Evolutionary conservation across 2,888 invertebrate species (phyloP).

Genomic region (Drepanosiphum platanoidis): DNA sequence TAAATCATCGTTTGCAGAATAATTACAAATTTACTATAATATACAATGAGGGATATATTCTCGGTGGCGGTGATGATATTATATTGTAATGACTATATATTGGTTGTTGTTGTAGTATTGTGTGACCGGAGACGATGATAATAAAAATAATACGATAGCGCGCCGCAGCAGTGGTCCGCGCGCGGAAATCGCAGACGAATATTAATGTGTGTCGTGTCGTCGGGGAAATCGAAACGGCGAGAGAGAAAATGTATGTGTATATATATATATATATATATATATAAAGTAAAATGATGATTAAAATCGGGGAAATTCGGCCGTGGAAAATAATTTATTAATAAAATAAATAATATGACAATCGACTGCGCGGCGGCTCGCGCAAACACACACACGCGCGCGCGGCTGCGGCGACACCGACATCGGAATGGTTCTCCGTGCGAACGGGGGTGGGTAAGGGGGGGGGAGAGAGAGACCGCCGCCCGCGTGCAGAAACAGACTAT

Average conservation of each 20-base stretch:
- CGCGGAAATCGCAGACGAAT: no score
- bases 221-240: neutral
- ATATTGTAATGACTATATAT: no score
- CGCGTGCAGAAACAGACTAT: no score
- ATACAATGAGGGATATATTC: neutral
- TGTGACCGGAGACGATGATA: no score
- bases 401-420: neutral
- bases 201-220: no score
- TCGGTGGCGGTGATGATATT: neutral
- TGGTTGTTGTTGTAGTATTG: no score
- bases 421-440: neutral
- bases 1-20: no score
- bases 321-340: neutral
- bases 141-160: no score
- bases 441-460: neutral
- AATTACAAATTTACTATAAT: no score
- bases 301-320: neutral
- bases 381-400: no score
- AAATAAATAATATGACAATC: neutral
- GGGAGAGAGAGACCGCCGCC: neutral
- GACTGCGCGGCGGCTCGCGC: constrained; percentile 4
- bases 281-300: neutral
- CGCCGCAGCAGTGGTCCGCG: no score
- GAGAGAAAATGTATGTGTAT: neutral
- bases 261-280: no score